phyloP scores from a whole-genome alignment of 2,113 vertebrate genomes.

The Cinclus cinclus region DNA sequence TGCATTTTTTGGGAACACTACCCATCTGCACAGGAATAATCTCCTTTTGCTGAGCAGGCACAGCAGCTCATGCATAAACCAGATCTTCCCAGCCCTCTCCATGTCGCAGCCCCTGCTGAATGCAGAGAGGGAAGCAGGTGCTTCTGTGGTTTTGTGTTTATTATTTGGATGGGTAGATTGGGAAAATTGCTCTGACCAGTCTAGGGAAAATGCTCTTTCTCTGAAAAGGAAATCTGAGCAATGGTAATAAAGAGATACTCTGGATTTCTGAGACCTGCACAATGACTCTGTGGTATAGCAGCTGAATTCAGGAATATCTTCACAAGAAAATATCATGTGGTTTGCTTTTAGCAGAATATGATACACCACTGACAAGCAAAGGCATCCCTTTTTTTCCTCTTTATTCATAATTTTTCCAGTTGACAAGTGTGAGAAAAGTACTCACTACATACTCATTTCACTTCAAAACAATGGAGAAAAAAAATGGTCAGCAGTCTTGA shows the following conservation, averaged over 20 bases:
- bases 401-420: neutral
- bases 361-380: neutral
- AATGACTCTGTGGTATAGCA: neutral
- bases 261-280: neutral
- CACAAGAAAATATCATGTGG: neutral
- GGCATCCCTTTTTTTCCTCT: neutral
- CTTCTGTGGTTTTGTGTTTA: neutral
- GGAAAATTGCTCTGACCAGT: neutral
- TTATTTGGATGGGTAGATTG: neutral
- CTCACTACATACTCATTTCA: neutral
- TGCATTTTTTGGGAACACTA: neutral
- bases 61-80: constrained; percentile 41
- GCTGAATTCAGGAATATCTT: neutral
- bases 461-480: neutral
- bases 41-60: constrained; percentile 43
- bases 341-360: neutral
- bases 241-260: neutral
- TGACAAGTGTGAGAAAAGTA: neutral
- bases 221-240: neutral
- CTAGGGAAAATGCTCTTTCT: neutral
- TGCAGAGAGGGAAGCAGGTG: neutral
- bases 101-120: neutral
- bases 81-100: neutral
- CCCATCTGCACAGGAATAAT: constrained; percentile 8
- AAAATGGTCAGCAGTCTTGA: neutral